A percentile compares a stretch with the other conserved stretches of the same genome.
phyloP scores from a whole-genome alignment of 1,140 invertebrate species.

The Xylocopa sonorina region DNA sequence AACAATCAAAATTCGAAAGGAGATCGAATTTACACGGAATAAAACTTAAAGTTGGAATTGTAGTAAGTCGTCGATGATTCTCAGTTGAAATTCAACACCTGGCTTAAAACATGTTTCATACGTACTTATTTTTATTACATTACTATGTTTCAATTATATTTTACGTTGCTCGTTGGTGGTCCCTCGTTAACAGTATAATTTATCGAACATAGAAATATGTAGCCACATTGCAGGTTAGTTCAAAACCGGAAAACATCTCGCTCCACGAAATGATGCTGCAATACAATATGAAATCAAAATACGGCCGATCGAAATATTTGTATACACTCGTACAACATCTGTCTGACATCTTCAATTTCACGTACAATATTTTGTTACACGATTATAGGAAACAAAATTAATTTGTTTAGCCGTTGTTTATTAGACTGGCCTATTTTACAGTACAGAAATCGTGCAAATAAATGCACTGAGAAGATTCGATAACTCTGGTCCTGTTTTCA shows the following conservation, averaged over 20 bases:
- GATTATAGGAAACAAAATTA: too few relatives aligned
- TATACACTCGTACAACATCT: conserved; percentile 53
- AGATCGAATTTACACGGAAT: conserved; percentile 62
- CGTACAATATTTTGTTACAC: too few relatives aligned
- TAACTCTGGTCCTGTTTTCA: conserved; percentile 55
- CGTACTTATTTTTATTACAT: too few relatives aligned
- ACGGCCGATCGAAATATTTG: conserved; percentile 58
- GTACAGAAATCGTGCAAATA: conserved; percentile 52
- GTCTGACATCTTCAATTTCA: conserved; percentile 64
- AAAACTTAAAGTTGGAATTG: conserved; percentile 52
- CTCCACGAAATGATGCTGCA: conserved; percentile 47
- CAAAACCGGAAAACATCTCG: conserved; percentile 41
- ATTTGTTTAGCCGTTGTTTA: not conserved
- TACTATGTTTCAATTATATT: too few relatives aligned
- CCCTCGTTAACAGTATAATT: too few relatives aligned
- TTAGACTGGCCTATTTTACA: not conserved
- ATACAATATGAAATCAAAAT: conserved; percentile 34
- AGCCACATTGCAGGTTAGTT: conserved; percentile 17
- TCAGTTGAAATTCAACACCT: too few relatives aligned
- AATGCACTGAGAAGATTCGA: conserved; percentile 48
- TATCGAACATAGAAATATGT: not conserved
- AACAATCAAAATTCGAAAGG: conserved; percentile 48
- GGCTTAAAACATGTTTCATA: too few relatives aligned
- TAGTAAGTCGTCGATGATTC: conserved; percentile 42
- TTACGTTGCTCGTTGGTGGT: too few relatives aligned